Evolutionary conservation across 2,797 vertebrate genomes (phyloP), one percentile per base, ranked within the genome.

Genomic region (Alfaro cultratus): DNA sequence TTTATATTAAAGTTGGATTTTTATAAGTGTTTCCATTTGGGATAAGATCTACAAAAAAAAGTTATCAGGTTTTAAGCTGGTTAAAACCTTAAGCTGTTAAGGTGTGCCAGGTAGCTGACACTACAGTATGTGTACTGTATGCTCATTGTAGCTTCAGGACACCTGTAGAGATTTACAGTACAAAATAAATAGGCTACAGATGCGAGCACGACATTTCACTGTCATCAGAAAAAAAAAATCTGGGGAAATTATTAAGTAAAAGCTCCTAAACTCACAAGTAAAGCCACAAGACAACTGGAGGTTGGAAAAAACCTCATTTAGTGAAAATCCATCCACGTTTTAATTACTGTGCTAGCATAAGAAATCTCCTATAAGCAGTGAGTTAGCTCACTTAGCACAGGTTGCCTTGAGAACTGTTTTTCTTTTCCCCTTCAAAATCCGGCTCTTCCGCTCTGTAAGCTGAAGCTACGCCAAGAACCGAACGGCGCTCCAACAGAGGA

Each of bases 241-340:
- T 80, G 53, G 39, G 46, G 75, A 78, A 78, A 76, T 78, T 76
- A 64, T 31, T 29, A 74, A 86, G 83, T 87, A 80, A 75, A 90
- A 87, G 78, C 83, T 75, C 41, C 47, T 83, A 81, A 82, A 68
- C 81, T 83, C 29, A 43, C 75, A 73, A 87, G 72, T 80, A 77
- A 86, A 86, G 76, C 84, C 72, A 72, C 41, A 80, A 46, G 76
- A 80, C 77, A 78, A 81, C 71, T 77, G 16, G 55, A 79, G 71
- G 87, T 67, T 67, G 74, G 64, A 84, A 68, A 68, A 29, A 87
- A 90, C 88, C 80, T 77, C 87, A 80, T 88, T 88, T 49, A 53
- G 62, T 62, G 79, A 80, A 85, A 85, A 83, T 79, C 83, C 62
- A 75, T 83, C 67, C 31, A 73, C 76, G 73, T 84, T 53, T 53